Percentiles rank a stretch among this genome's conserved stretches.
These are phyloP conservation scores for Limonius californicus DNA, from an alignment of 1,140 invertebrate genomes.

Conservation along the genomic window DNA sequence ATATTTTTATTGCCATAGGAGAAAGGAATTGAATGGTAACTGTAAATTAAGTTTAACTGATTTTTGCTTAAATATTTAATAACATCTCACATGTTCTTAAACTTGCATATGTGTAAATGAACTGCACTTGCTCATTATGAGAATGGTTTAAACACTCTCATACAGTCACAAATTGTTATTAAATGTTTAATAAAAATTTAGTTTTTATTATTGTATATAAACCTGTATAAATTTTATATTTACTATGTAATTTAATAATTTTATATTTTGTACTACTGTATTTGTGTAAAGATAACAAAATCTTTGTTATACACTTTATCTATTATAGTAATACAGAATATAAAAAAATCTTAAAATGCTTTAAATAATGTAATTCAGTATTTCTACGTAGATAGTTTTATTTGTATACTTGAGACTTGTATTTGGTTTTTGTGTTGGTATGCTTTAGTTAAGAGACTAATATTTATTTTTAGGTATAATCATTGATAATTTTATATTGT, in stretches of 20 bases:
- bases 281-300: background rate
- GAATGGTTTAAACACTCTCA: no score
- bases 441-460: constrained; percentile 2
- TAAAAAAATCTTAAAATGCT: background rate
- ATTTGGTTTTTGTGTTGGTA: constrained; percentile 1
- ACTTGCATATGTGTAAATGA: background rate
- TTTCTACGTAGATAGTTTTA: background rate
- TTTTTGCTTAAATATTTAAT: constrained; percentile 7
- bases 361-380: constrained; percentile 11
- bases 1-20: background rate
- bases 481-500: constrained; percentile 9
- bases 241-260: background rate
- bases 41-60: background rate
- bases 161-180: background rate
- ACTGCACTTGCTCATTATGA: background rate
- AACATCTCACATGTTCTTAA: background rate
- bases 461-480: constrained; percentile 4
- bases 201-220: background rate
- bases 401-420: background rate
- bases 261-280: constrained; percentile 7
- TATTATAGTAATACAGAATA: background rate
- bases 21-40: background rate
- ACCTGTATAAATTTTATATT: constrained; percentile 4
- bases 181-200: background rate
- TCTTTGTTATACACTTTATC: background rate